Evolutionary conservation across 1,140 invertebrate genomes (phyloP).

Genomic region (Drosophila seguyi): DNA sequence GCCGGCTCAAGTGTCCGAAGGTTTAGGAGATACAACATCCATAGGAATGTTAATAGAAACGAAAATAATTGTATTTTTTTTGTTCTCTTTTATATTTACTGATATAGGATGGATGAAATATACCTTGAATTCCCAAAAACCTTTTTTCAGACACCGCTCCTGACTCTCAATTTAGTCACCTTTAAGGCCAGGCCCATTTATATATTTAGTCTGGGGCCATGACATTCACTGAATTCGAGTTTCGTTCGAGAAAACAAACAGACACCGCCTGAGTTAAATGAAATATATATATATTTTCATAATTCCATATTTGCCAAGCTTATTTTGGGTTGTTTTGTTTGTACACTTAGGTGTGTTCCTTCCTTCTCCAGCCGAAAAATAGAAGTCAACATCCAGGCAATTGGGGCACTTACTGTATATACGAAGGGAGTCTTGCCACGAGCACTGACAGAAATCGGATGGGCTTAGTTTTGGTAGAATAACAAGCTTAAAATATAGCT

Average conservation of each 20-base stretch:
- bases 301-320: slow-evolving; percentile 53
- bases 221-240: slow-evolving; percentile 52
- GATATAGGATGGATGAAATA: too few species aligned
- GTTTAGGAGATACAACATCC: too few species aligned
- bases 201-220: slow-evolving; percentile 46
- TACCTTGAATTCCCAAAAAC: background rate
- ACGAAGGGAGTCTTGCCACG: slow-evolving; percentile 8
- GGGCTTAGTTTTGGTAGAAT: too few species aligned
- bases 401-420: slow-evolving; percentile 39
- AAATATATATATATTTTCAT: slow-evolving; percentile 30
- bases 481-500: background rate
- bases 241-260: slow-evolving; percentile 52
- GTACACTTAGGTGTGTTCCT: slow-evolving; percentile 65
- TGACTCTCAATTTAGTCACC: slow-evolving; percentile 13
- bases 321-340: slow-evolving; percentile 59
- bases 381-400: slow-evolving; percentile 49
- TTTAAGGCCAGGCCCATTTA: slow-evolving; percentile 54
- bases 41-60: background rate
- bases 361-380: slow-evolving; percentile 33
- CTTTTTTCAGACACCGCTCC: background rate
- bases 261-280: slow-evolving; percentile 46
- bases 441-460: slow-evolving; percentile 7
- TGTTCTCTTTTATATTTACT: too few species aligned
- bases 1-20: slow-evolving; percentile 20
- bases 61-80: background rate